Evolutionary conservation across 2,113 vertebrate species (phyloP).

Genomic region (Menura novaehollandiae): DNA sequence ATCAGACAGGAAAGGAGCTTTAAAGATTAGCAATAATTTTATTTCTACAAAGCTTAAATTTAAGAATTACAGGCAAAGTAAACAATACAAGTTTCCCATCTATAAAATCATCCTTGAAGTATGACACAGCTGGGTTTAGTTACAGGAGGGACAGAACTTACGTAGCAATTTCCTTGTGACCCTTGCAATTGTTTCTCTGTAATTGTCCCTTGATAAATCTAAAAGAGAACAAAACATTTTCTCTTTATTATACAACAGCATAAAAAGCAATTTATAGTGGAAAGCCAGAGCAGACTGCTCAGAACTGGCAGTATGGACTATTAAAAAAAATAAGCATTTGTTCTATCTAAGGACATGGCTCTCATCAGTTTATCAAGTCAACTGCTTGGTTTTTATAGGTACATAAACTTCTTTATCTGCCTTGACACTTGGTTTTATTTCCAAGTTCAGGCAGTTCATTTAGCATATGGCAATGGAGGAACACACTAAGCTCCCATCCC

Average conservation of each 20-base stretch:
- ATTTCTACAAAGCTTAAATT: background rate
- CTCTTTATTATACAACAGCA: background rate
- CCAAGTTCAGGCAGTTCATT: background rate
- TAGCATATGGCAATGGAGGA: background rate
- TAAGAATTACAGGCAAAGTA: background rate
- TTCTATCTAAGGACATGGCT: background rate
- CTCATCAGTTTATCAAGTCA: background rate
- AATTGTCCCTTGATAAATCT: conserved; percentile 89
- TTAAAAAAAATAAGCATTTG: background rate
- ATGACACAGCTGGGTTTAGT: background rate
- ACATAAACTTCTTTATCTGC: background rate
- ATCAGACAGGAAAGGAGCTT: background rate
- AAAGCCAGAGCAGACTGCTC: background rate
- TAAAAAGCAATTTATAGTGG: background rate
- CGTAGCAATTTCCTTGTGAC: conserved; percentile 89
- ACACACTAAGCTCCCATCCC: background rate
- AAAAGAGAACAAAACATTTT: background rate
- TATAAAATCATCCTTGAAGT: background rate
- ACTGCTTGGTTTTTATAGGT: background rate
- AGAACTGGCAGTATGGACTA: background rate
- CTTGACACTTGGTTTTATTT: background rate
- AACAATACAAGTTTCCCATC: background rate
- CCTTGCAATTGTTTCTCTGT: conserved; percentile 85
- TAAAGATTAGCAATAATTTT: background rate
- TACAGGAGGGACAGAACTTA: conserved; percentile 71